phyloP scores from a whole-genome alignment of 2,888 invertebrate genomes.

The Stenodera caucasica region DNA sequence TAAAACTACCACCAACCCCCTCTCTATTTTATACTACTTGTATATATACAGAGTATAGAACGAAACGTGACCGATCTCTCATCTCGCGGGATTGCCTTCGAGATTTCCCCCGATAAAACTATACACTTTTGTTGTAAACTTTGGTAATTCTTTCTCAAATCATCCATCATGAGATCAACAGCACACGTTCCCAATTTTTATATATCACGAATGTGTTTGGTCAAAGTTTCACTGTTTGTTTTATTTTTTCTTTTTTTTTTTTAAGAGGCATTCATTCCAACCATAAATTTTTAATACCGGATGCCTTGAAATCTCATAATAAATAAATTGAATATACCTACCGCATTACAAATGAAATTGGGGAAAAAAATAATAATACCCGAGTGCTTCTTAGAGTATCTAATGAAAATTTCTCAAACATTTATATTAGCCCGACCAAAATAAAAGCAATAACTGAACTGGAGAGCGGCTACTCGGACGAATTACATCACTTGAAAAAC shows the following conservation, averaged over 20 bases:
- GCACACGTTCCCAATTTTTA: constrained; percentile 50
- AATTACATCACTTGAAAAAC: constrained; percentile 4
- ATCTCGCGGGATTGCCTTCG: constrained; percentile 58
- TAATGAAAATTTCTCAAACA: constrained; percentile 30
- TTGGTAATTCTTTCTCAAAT: constrained; percentile 56
- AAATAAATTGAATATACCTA: constrained; percentile 23
- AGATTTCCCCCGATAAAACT: constrained; percentile 65
- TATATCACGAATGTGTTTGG: constrained; percentile 37
- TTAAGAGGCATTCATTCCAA: constrained; percentile 11
- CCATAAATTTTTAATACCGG: neutral
- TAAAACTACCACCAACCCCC: neutral
- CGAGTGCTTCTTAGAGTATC: constrained; percentile 16
- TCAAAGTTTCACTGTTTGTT: too few relatives aligned
- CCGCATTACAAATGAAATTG: constrained; percentile 23
- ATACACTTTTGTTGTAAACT: constrained; percentile 59
- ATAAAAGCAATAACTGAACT: constrained; percentile 2
- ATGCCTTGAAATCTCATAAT: neutral
- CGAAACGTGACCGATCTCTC: constrained; percentile 61
- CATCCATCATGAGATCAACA: constrained; percentile 56
- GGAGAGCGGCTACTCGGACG: neutral
- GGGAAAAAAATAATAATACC: constrained; percentile 20
- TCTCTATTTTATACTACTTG: constrained; percentile 23
- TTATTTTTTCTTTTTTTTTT: too few relatives aligned
- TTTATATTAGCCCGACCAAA: constrained; percentile 29
- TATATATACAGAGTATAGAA: constrained; percentile 32